Evolutionary conservation across 1,140 invertebrate genomes (phyloP), one percentile per base, ranked within the genome.

Genomic region (Nylanderia fulva): DNA sequence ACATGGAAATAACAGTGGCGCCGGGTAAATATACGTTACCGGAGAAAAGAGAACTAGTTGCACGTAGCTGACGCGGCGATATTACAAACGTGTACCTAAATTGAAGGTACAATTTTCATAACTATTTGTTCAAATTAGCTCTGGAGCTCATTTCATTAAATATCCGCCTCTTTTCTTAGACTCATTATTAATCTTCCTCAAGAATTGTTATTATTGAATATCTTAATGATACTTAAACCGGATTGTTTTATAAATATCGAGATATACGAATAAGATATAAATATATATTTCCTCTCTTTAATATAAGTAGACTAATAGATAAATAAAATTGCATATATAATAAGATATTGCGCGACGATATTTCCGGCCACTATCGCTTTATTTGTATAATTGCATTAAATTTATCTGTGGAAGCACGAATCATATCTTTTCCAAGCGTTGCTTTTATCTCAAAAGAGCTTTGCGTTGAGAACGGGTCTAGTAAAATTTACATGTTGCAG

Each of bases 401-500:
- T 56, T 56, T 15, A 52, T 66, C 6, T 24, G 5, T 15, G 21
- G 3, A 21, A 56, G 9, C 27, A 42, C 24, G 18, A 79, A 68
- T 68, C 18, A 71, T 15, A 18, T 15, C 8, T 71, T 1, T 79
- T 69, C 56, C 11, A 52, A 54, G 63, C 29, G 24, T n/a, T 27
- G 18, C 9, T 42, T 56, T 39, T 36, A 68, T 6, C 13, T 39
- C 15, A 27, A 18, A 27, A 15, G 5, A 60, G 8, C 2, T 58
- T 24, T 9, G 6, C 13, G 7, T 15, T 58, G 60, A 27, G 13
- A 66, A 66, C 24, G 27, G 8, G n/a, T 72, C n/a, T 39, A 21
- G 18, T 42, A 24, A 71, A 82, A 71, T 82, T 82, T 82, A 45
- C 52, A 82, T 9, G 66, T 60, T 58, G 24, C 77, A 82, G 52